These are phyloP conservation scores for Austrofundulus limnaeus DNA, from an alignment of 2,113 vertebrate species.

Conservation along the genomic window DNA sequence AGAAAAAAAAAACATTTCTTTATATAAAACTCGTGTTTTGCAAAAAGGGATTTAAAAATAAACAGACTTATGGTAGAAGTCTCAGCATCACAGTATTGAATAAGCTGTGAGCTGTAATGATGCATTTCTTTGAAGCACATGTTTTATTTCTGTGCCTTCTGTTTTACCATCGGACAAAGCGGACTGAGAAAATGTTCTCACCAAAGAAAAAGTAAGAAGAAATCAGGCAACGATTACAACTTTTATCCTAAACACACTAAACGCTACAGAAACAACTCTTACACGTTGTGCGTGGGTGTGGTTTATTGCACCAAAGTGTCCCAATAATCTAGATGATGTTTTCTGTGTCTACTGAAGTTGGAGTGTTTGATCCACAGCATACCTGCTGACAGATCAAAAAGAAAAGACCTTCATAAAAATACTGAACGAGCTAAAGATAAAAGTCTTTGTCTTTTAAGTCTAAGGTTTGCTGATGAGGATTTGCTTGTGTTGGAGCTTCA, in stretches of 20 bases:
- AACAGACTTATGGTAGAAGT: conserved; percentile 24
- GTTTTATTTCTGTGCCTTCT: conserved; percentile 65
- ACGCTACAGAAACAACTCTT: neutral
- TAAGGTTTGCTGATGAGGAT: conserved; percentile 42
- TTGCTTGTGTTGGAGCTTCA: conserved; percentile 42
- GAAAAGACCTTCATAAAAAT: conserved; percentile 23
- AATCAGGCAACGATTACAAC: conserved; percentile 3
- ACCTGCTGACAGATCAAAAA: conserved; percentile 28
- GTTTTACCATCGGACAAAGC: conserved; percentile 36
- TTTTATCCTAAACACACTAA: no score
- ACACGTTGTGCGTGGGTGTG: neutral
- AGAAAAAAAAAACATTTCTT: conserved; percentile 13
- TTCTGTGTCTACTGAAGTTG: conserved; percentile 8
- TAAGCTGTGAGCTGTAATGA: conserved; percentile 49
- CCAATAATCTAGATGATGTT: no score
- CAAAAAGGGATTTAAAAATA: conserved; percentile 22
- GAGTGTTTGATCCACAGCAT: neutral
- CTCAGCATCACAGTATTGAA: conserved; percentile 50
- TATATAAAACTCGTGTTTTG: conserved; percentile 40
- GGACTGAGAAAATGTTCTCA: conserved; percentile 30
- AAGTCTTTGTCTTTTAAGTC: conserved; percentile 43
- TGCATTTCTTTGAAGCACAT: conserved; percentile 51
- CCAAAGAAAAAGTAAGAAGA: no score
- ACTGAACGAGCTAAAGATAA: conserved; percentile 40
- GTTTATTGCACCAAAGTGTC: no score